Evolutionary conservation across 2,113 vertebrate genomes (phyloP).

Genomic region (Leptocoma aspasia): DNA sequence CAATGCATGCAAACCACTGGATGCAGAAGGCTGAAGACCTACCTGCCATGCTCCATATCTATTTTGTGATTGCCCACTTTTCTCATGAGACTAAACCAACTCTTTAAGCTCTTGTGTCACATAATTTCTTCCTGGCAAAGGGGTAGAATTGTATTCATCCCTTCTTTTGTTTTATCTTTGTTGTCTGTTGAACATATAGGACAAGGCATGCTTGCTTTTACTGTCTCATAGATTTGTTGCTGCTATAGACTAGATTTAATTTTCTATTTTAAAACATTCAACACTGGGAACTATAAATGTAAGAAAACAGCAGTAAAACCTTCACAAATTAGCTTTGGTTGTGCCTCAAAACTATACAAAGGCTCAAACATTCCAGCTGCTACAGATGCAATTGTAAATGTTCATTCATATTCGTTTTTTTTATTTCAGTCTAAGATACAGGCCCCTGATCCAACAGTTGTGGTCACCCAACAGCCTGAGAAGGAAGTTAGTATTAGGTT

Average conservation of each 20-base stretch:
- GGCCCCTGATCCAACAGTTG: not conserved
- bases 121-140: not conserved
- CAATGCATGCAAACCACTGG: not conserved
- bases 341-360: not conserved
- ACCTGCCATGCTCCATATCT: not conserved
- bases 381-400: not conserved
- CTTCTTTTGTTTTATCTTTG: not conserved
- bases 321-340: not conserved
- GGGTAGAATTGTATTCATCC: not conserved
- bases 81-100: not conserved
- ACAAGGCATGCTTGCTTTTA: not conserved
- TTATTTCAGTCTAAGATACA: not conserved
- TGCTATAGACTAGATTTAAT: not conserved
- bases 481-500: not conserved
- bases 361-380: not conserved
- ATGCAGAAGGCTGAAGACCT: not conserved
- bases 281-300: not conserved
- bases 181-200: not conserved
- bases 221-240: not conserved
- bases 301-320: not conserved
- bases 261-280: not conserved
- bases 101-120: not conserved
- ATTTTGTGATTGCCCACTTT: not conserved
- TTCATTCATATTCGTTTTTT: not conserved
- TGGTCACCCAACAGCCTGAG: not conserved